Evolutionary conservation across 1,140 invertebrate genomes (phyloP).

Genomic region (Bradynema listronoti): DNA sequence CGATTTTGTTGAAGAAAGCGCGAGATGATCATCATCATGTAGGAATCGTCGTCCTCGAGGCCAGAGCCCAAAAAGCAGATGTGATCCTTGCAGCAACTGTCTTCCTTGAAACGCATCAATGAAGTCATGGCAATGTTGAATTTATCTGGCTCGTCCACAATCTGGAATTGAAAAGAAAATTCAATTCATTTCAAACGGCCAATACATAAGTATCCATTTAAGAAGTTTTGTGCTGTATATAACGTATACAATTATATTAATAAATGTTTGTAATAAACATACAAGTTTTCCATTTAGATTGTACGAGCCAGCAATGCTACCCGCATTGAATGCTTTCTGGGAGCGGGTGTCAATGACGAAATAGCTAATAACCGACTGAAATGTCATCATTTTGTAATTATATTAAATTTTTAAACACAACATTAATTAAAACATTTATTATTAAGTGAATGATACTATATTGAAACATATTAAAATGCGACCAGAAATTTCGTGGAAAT

Average conservation of each 20-base stretch:
- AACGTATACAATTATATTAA: too few relatives aligned
- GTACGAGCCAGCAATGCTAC: constrained; percentile 90
- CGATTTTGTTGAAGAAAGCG: constrained; percentile 90
- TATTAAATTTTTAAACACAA: background rate
- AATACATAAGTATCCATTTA: too few relatives aligned
- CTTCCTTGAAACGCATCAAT: constrained; percentile 65
- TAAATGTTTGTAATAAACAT: too few relatives aligned
- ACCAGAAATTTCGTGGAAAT: too few relatives aligned
- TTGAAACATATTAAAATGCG: too few relatives aligned
- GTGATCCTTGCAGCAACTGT: constrained; percentile 63
- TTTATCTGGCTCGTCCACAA: constrained; percentile 87
- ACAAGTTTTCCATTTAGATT: constrained; percentile 89
- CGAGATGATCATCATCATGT: constrained; percentile 94
- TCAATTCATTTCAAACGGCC: too few relatives aligned
- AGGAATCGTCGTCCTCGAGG: constrained; percentile 79
- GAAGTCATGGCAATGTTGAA: constrained; percentile 91
- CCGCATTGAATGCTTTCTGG: constrained; percentile 89
- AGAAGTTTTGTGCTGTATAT: too few relatives aligned
- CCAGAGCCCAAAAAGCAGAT: constrained; percentile 94
- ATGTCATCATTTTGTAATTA: constrained; percentile 24
- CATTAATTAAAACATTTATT: background rate
- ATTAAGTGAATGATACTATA: too few relatives aligned
- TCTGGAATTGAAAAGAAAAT: too few relatives aligned
- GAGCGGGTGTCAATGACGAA: constrained; percentile 94
- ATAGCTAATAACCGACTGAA: constrained; percentile 68